These are phyloP conservation scores for Bujurquina vittata DNA, from an alignment of 2,113 vertebrate species.

Conservation along the genomic window DNA sequence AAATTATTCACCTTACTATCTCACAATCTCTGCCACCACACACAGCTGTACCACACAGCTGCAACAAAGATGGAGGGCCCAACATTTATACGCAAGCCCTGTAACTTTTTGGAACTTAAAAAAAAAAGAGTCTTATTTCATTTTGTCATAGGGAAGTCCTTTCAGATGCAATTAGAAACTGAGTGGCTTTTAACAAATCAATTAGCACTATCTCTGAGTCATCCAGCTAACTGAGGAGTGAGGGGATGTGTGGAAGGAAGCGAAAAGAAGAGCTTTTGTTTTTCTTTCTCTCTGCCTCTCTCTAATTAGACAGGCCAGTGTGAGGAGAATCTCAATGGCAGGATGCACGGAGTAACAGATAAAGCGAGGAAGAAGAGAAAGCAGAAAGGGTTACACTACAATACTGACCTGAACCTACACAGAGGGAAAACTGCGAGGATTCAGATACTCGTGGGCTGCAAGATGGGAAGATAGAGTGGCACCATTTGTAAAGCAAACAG, in stretches of 20 bases:
- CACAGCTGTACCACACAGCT: neutral
- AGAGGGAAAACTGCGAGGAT: conserved; percentile 3
- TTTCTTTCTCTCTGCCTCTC: conserved; percentile 64
- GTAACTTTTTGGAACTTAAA: neutral
- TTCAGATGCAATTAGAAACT: conserved; percentile 27
- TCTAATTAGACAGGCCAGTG: conserved; percentile 77
- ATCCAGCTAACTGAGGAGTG: conserved; percentile 52
- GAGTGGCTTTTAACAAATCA: conserved; percentile 71
- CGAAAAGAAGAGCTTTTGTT: conserved; percentile 55
- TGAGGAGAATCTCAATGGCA: conserved; percentile 76
- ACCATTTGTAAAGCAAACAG: conserved; percentile 13
- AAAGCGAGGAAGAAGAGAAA: conserved; percentile 38
- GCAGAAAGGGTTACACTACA: neutral
- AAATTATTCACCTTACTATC: conserved; percentile 60
- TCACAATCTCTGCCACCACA: conserved; percentile 10
- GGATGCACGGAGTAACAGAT: conserved; percentile 53
- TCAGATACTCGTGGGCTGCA: conserved; percentile 5
- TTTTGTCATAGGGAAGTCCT: conserved; percentile 26
- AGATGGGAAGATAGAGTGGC: neutral
- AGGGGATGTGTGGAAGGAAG: conserved; percentile 49
- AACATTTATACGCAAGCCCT: neutral
- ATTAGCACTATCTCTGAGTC: conserved; percentile 67
- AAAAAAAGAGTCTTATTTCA: neutral
- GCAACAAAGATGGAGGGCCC: neutral
- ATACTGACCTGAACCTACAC: conserved; percentile 12